phyloP scores from a whole-genome alignment of 2,797 vertebrate species.

The Pteropus rufus region DNA sequence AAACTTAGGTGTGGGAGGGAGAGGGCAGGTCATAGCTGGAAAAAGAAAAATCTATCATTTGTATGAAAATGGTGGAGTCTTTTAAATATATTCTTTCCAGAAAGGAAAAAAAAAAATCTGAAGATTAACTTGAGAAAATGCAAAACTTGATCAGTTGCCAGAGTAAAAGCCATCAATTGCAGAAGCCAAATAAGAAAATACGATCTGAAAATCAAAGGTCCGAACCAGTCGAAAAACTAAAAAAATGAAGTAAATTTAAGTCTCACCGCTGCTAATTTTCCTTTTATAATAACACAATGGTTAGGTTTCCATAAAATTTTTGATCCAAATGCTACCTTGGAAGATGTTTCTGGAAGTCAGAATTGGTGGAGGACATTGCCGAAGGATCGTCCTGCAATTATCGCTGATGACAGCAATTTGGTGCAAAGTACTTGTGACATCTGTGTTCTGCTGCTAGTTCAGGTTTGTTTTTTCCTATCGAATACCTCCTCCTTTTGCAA shows the following conservation, averaged over 20 bases:
- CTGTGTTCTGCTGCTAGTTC: background rate
- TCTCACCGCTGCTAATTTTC: background rate
- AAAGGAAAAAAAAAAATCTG: background rate
- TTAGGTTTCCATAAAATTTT: background rate
- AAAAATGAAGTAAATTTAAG: background rate
- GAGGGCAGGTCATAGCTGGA: constrained; percentile 87
- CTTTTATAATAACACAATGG: background rate
- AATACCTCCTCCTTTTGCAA: background rate
- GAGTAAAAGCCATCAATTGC: background rate
- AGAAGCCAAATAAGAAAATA: background rate
- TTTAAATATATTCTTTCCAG: background rate
- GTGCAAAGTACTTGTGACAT: background rate
- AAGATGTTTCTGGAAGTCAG: background rate
- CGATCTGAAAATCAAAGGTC: background rate
- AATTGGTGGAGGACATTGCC: background rate
- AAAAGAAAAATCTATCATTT: constrained; percentile 38
- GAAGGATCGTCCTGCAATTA: background rate
- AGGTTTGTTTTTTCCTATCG: background rate
- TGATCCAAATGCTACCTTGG: background rate
- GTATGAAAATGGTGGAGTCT: background rate
- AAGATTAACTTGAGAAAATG: constrained; percentile 12
- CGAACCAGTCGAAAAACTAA: background rate
- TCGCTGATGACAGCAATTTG: background rate
- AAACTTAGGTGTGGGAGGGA: constrained; percentile 82
- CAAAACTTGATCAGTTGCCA: background rate